Conservation (phyloP, 2,797 vertebrate species). For the Falco concolor region DNA sequence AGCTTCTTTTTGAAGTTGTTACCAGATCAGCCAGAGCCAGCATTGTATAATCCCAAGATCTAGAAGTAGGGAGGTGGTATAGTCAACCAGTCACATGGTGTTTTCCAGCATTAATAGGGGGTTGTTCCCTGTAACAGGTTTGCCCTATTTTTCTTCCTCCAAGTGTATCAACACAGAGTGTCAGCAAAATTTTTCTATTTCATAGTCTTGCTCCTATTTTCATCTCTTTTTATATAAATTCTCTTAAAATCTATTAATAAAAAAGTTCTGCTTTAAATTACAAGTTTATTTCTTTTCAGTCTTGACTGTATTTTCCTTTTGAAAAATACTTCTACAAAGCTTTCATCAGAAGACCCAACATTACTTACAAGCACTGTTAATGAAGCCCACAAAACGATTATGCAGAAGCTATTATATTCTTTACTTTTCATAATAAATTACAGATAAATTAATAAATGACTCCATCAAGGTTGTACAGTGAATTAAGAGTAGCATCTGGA, state of each 20-base stretch:
- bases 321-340: background rate
- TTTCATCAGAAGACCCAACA: background rate
- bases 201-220: background rate
- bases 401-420: background rate
- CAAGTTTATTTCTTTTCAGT: background rate
- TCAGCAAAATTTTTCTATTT: background rate
- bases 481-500: background rate
- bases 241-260: background rate
- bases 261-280: slow-evolving; percentile 11
- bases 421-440: background rate
- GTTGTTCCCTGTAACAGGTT: background rate
- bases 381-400: background rate
- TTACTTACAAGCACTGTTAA: background rate
- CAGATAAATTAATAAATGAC: background rate
- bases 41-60: background rate
- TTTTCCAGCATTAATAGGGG: background rate
- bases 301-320: background rate
- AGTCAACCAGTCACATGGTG: background rate
- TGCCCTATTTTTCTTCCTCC: background rate
- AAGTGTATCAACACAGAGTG: background rate
- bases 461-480: background rate
- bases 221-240: background rate
- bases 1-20: background rate
- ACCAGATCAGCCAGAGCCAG: background rate
- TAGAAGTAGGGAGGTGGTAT: background rate